A percentile compares a stretch with the other conserved stretches of the same genome.
Conservation (phyloP, 1,140 invertebrate species). For the Radopholus similis region DNA sequence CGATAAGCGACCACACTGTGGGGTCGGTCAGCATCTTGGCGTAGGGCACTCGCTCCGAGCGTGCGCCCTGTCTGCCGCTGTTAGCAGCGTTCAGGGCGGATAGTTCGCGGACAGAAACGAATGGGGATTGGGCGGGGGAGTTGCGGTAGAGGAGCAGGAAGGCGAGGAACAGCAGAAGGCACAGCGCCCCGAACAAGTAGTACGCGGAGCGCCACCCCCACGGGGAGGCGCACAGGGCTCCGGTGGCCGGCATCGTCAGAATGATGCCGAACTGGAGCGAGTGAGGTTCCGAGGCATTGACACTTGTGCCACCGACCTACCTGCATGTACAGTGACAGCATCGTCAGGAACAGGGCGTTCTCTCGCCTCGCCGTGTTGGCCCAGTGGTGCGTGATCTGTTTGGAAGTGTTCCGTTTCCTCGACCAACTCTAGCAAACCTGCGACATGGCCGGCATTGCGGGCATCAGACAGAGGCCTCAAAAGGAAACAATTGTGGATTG, state of each 20-base stretch:
- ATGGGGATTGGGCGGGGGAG: slow-evolving; percentile 17
- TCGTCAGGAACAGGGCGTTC: slow-evolving; percentile 7
- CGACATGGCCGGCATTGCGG: slow-evolving; percentile 11
- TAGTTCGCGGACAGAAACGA: neutral
- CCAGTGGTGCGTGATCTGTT: neutral
- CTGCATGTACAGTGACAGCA: slow-evolving; percentile 13
- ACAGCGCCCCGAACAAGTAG: slow-evolving; percentile 21
- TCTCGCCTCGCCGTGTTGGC: neutral
- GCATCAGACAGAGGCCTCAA: slow-evolving; percentile 3
- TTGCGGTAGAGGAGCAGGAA: slow-evolving; percentile 36
- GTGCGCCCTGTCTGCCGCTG: neutral
- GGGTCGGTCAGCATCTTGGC: slow-evolving; percentile 22
- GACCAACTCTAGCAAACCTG: slow-evolving; percentile 4
- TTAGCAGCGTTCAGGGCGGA: neutral
- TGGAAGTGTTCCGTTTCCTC: neutral
- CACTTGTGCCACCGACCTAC: neutral
- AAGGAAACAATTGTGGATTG: neutral
- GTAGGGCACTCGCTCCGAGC: slow-evolving; percentile 3
- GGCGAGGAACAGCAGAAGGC: slow-evolving; percentile 25
- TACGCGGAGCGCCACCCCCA: slow-evolving; percentile 29
- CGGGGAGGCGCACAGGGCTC: slow-evolving; percentile 25
- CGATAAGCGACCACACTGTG: slow-evolving; percentile 19
- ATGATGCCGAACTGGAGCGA: slow-evolving; percentile 13
- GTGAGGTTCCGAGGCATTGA: neutral
- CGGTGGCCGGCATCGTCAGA: slow-evolving; percentile 34